Base-by-base conservation (phyloP, 1,140 invertebrate genomes). In the Penaeus chinensis region DNA sequence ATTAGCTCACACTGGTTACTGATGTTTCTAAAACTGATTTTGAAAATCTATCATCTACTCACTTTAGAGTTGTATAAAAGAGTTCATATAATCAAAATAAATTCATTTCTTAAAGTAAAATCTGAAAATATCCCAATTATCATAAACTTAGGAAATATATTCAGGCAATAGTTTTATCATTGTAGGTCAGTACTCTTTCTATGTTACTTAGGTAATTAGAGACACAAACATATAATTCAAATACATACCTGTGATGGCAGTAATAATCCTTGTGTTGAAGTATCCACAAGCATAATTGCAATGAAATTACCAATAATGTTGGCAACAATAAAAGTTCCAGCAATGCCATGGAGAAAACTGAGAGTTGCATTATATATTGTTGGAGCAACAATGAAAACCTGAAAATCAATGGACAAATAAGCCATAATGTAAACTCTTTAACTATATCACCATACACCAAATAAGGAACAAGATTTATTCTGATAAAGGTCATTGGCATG, bases 281-380 rank as follows among this genome's bases (percentile, higher is more conserved):
- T 96, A 89, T 97, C 95, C 82, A 94, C 94, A 60, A 95, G 91
- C 88, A 97, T 94, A n/a, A 95, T 94, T 90, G 94, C 95, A 16
- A 95, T 93, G 91, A 96, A 94, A 91, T 97, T 97, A 19, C 95
- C 94, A 16, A 95, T 93, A 19, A 97, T 93, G 91, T 97, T 97
- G 60, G 95, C 91, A 89, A 96, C 91, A 1, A 97, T 91, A 91
- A 96, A 97, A 65, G 94, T 93, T 63, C 95, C 95, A 88, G 94
- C 91, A 27, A 93, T 81, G 86, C 95, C 94, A 89, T 97, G 95
- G 61, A 95, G 91, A 27, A 85, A 80, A 20, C 92, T 92, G 90
- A 95, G 95, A 47, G 89, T 84, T 19, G 62, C 37, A 87, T 90
- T 85, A 77, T 90, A 93, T n/a, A 95, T 90, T 37, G 92, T 91